Evolutionary conservation across 2,888 invertebrate genomes (phyloP), one percentile per base, ranked within the genome.

Genomic region (Kuschelorhynchus macadamiae): DNA sequence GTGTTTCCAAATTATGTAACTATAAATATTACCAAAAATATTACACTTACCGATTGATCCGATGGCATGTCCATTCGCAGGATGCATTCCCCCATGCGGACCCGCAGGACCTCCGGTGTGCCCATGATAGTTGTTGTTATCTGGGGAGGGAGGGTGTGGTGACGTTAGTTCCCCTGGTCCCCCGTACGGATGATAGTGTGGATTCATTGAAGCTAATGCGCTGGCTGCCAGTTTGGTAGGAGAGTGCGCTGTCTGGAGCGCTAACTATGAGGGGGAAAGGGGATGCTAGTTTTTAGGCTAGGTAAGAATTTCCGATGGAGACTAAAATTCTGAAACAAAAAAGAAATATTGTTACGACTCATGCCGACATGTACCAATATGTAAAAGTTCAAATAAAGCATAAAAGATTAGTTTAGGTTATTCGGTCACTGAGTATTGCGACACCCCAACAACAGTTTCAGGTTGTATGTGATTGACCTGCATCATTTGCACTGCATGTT

Each of bases 221-320:
- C 92, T 91, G 89, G 92, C 91, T 87, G 92, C 92, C 92, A 93
- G 93, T 89, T 92, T 93, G 93, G 87, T 88, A 89, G 88, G 32
- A 50, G 52, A 42, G 30, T 63, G 62, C 57, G 63, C 60, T 47
- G 56, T 42, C 66, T 32, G n/a, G 21, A n/a, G 44, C 41, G 59
- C 59, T 50, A 39, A 18, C 3, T 44, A 32, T 53, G 14, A 49
- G 17, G 60, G 39, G 32, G 41, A 50, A 53, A 39, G 41, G 53
- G 47, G 14, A 2, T 16, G 14, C 36, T 50, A 25, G 39, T 49
- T 39, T 55, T 25, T 25, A 25, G 25, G 25, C 25, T 25, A 25
- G 25, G 25, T 3, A 7, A 7, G 7, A 7, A 25, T 25, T 25
- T 25, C 7, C 7, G 25, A 3, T 7, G 25, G 25, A 7, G 4